Evolutionary conservation across 2,113 vertebrate species (phyloP), one percentile per base, ranked within the genome.

Genomic region (Carassius carassius): DNA sequence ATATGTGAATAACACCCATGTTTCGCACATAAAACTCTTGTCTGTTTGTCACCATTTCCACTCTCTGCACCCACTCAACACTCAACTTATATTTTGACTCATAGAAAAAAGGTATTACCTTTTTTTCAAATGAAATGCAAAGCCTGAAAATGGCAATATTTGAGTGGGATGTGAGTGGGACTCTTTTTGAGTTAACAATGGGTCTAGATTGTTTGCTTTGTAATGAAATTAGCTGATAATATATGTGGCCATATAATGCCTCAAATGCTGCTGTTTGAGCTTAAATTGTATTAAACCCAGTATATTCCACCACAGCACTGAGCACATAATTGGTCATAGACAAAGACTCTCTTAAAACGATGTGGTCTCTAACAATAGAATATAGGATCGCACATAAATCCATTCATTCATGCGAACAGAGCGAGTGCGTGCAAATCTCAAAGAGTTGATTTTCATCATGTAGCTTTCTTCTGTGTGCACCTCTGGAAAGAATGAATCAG

Each of bases 11-110:
- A 90, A 86, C 89, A 87, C 91, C 92, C 90, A 91, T 90, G 92
- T 93, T 92, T 93, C 92, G 91, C 91, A 92, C 88, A 88, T 89
- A 91, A 91, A 94, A 92, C 92, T 93, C 91, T 51, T 90, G 91
- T 89, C 86, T 82, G 87, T 93, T 93, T 89, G 90, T 92, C 92
- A 90, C 88, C 84, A 89, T 65, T 86, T 88, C 90, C 88, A 86
- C 35, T 89, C 88, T 80, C 91, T 87, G 89, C 89, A 87, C 84
- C 78, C 87, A 87, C 84, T 85, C 83, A 54, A 72, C 25, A 77
- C 75, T 77, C 51, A 56, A n/a, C 56, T 60, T 54, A 19, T 83
- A 77, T 88, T 87, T 77, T 75, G 88, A 89, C 90, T 91, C 87
- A 60, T 78, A 88, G 83, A 89, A 90, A 85, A 47, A 90, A 89